Percentiles rank a stretch among this genome's conserved stretches.
phyloP scores from a whole-genome alignment of 2,888 invertebrate genomes.

The Arge pagana region DNA sequence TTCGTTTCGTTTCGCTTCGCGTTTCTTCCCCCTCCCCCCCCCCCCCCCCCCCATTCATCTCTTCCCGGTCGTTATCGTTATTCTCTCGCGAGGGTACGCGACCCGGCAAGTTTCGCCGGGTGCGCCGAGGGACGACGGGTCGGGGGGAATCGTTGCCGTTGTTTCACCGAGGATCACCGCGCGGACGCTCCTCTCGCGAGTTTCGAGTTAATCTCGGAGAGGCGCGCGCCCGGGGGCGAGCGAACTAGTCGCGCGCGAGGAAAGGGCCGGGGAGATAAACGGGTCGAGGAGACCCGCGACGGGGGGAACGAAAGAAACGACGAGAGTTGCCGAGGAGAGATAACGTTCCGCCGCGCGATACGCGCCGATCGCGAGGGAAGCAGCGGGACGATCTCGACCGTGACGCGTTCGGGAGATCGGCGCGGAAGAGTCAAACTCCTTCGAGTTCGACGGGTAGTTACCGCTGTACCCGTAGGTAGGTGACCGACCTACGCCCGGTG shows the following conservation, averaged over 20 bases:
- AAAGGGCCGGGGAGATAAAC: background rate
- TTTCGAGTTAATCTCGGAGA: too few relatives aligned
- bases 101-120: too few relatives aligned
- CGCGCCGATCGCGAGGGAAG: too few relatives aligned
- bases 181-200: too few relatives aligned
- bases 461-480: too few relatives aligned
- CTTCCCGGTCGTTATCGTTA: slow-evolving; percentile 9
- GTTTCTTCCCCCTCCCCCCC: background rate
- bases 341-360: slow-evolving; percentile 33
- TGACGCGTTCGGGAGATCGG: too few relatives aligned
- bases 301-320: background rate
- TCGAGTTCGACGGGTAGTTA: too few relatives aligned
- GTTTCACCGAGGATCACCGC: too few relatives aligned
- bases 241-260: background rate
- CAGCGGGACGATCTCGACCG: too few relatives aligned
- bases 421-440: too few relatives aligned
- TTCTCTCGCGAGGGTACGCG: slow-evolving; percentile 4
- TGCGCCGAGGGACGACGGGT: too few relatives aligned
- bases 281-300: background rate
- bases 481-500: too few relatives aligned
- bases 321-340: slow-evolving; percentile 31
- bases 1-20: background rate
- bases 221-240: background rate
- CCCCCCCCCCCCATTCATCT: background rate
- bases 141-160: background rate